Conservation (phyloP, 2,888 invertebrate species). For the Pasiphila rectangulata region DNA sequence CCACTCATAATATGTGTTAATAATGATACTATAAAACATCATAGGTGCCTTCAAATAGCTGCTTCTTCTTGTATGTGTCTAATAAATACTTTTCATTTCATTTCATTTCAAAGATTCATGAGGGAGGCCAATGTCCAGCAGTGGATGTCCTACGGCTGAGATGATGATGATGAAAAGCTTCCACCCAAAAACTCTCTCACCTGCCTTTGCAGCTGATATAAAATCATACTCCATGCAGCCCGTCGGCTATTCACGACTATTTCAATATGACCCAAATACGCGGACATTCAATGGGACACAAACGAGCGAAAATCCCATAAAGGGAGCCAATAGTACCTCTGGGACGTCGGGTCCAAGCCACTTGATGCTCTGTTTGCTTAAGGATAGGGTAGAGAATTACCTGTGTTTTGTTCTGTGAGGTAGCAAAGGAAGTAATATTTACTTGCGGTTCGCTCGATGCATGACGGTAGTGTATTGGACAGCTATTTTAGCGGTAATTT, state of each 20-base stretch:
- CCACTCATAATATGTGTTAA: too few relatives aligned
- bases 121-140: too few relatives aligned
- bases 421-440: too few relatives aligned
- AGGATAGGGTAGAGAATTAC: constrained; percentile 10
- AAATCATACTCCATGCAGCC: constrained; percentile 20
- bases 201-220: not conserved
- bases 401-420: too few relatives aligned
- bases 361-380: not conserved
- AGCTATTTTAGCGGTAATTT: too few relatives aligned
- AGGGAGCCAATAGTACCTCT: constrained; percentile 27
- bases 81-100: too few relatives aligned
- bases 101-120: too few relatives aligned
- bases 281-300: constrained; percentile 30
- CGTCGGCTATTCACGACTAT: constrained; percentile 45
- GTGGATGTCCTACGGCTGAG: not conserved
- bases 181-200: not conserved
- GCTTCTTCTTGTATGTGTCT: too few relatives aligned
- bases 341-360: constrained; percentile 8
- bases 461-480: too few relatives aligned
- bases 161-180: not conserved
- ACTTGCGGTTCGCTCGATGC: too few relatives aligned
- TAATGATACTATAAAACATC: too few relatives aligned
- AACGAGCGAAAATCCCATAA: constrained; percentile 37
- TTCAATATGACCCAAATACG: constrained; percentile 52
- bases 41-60: too few relatives aligned